A percentile compares a stretch with the other conserved stretches of the same genome.
phyloP scores from a whole-genome alignment of 2,888 invertebrate species.

The Eledone cirrhosa region DNA sequence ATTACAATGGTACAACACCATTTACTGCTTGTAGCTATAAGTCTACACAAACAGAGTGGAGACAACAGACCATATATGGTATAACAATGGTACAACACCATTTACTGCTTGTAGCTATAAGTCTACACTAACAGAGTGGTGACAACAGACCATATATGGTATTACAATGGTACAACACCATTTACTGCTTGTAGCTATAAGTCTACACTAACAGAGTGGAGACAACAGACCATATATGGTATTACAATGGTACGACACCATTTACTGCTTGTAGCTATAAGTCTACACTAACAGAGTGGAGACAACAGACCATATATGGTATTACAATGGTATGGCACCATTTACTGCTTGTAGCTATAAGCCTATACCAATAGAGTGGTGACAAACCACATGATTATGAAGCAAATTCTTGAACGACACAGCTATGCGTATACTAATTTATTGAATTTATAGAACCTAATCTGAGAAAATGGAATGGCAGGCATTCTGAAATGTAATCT shows the following conservation, averaged over 20 bases:
- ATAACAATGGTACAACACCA: not conserved
- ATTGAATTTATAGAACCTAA: not conserved
- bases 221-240: too few species aligned
- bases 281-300: slow-evolving; percentile 30
- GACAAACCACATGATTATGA: not conserved
- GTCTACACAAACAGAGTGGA: too few species aligned
- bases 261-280: too few species aligned
- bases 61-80: not conserved
- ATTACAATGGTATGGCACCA: not conserved
- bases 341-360: slow-evolving; percentile 25
- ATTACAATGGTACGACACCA: too few species aligned
- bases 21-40: too few species aligned
- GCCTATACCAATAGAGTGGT: slow-evolving; percentile 34
- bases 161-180: not conserved
- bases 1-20: not conserved
- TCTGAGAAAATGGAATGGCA: not conserved
- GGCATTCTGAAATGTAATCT: not conserved
- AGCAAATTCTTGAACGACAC: not conserved
- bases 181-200: too few species aligned
- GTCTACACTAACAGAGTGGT: slow-evolving; percentile 30
- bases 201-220: too few species aligned
- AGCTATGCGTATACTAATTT: not conserved
- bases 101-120: slow-evolving; percentile 30
- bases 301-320: not conserved
- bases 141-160: not conserved